Evolutionary conservation across 2,888 invertebrate genomes (phyloP).

Genomic region (Onchidella celtica): DNA sequence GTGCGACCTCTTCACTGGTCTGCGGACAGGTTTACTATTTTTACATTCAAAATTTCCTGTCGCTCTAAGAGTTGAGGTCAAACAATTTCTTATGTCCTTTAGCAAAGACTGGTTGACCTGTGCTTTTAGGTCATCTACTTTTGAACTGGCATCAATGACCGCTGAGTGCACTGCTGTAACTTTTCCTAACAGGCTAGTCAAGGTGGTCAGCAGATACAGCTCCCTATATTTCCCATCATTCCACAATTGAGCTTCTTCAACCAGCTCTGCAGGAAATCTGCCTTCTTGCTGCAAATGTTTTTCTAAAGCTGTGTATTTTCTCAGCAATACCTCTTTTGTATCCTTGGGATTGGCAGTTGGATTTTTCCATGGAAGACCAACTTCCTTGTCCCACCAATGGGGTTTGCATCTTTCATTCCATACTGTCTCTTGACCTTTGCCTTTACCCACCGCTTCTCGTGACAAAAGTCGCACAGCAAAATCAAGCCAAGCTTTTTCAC

Average conservation of each 20-base stretch:
- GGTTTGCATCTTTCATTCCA: constrained; percentile 53
- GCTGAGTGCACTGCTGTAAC: constrained; percentile 44
- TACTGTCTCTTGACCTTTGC: constrained; percentile 53
- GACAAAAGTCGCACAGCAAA: constrained; percentile 52
- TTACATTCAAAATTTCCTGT: constrained; percentile 12
- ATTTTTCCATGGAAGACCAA: constrained; percentile 51
- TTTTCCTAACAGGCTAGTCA: constrained; percentile 48
- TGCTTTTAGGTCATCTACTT: constrained; percentile 41
- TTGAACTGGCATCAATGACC: constrained; percentile 33
- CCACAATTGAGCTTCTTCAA: constrained; percentile 51
- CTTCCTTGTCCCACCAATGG: constrained; percentile 52
- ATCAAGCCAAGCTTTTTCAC: constrained; percentile 55
- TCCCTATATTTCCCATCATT: constrained; percentile 36
- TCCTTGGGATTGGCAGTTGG: no score
- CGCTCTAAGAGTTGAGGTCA: constrained; percentile 29
- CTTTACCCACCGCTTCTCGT: constrained; percentile 52
- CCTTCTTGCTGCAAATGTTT: no score
- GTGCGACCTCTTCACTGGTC: no score
- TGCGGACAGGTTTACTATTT: neutral
- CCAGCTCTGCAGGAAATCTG: no score
- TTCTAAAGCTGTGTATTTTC: no score
- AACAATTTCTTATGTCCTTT: constrained; percentile 43
- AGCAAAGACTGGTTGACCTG: constrained; percentile 31
- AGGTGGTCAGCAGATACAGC: constrained; percentile 48
- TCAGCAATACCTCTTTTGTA: no score